A percentile compares a stretch with the other conserved stretches of the same genome.
Evolutionary conservation across 2,113 vertebrate genomes (phyloP).

Genomic region (Uria lomvia): DNA sequence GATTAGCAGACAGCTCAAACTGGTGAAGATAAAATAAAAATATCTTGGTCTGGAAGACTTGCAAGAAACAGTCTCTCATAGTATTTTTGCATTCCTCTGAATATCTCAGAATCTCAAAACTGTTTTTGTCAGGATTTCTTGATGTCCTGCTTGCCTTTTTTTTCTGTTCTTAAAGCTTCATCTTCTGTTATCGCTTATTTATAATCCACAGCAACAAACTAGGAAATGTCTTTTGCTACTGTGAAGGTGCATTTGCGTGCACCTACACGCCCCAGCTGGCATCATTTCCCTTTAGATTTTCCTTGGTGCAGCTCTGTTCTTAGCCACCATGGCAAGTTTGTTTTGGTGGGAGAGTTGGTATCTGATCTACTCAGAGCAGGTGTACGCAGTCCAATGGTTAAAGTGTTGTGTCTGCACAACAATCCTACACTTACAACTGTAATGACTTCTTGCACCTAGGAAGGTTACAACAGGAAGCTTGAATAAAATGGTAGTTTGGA

Average conservation of each 20-base stretch:
- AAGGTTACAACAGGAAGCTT: background rate
- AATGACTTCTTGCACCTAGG: background rate
- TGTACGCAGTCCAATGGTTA: background rate
- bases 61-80: background rate
- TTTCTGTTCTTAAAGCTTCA: background rate
- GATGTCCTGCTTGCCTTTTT: background rate
- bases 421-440: background rate
- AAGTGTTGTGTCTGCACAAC: background rate
- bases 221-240: background rate
- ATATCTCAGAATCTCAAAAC: background rate
- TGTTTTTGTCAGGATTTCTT: background rate
- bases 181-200: background rate
- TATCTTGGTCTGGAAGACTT: background rate
- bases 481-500: background rate
- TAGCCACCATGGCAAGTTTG: background rate
- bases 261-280: background rate
- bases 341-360: background rate
- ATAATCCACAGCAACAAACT: background rate
- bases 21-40: conserved; percentile 38
- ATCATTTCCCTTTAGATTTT: background rate
- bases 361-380: background rate
- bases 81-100: background rate
- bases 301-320: background rate
- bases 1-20: conserved; percentile 17
- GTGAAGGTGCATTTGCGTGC: background rate